Conservation (phyloP, 2,888 invertebrate genomes). For the Timema cristinae region DNA sequence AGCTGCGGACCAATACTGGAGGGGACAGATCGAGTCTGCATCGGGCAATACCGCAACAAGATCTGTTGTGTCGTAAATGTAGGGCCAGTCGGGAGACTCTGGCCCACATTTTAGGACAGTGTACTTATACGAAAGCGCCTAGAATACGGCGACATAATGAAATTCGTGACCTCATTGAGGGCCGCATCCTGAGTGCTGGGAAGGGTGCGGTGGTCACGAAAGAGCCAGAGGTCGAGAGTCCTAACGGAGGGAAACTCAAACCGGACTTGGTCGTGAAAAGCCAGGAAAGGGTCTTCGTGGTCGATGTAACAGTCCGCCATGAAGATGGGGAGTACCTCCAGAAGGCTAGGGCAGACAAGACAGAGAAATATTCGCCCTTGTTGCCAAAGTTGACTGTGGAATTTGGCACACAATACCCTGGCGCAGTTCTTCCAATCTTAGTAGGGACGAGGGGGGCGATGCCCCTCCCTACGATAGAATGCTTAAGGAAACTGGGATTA, state of each 20-base stretch:
- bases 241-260: slow-evolving; percentile 23
- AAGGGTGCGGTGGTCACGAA: neutral
- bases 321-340: too few relatives aligned
- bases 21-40: slow-evolving; percentile 26
- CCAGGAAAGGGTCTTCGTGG: too few relatives aligned
- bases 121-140: slow-evolving; percentile 10
- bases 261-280: too few relatives aligned
- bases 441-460: slow-evolving; percentile 40
- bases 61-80: slow-evolving; percentile 32
- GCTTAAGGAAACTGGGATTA: slow-evolving; percentile 34
- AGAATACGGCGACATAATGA: slow-evolving; percentile 14
- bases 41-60: neutral
- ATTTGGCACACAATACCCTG: too few relatives aligned
- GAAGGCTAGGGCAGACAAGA: slow-evolving; percentile 32
- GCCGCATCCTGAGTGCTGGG: too few relatives aligned
- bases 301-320: too few relatives aligned
- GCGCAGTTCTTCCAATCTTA: slow-evolving; percentile 37
- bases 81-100: slow-evolving; percentile 36
- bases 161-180: too few relatives aligned
- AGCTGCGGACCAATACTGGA: slow-evolving; percentile 37
- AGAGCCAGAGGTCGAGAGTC: neutral
- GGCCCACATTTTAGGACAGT: slow-evolving; percentile 37
- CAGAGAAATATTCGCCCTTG: slow-evolving; percentile 34
- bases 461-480: slow-evolving; percentile 35
- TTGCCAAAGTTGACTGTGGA: too few relatives aligned